Evolutionary conservation across 2,797 vertebrate species (phyloP), one percentile per base, ranked within the genome.

Genomic region (Sebastes matsubarae): DNA sequence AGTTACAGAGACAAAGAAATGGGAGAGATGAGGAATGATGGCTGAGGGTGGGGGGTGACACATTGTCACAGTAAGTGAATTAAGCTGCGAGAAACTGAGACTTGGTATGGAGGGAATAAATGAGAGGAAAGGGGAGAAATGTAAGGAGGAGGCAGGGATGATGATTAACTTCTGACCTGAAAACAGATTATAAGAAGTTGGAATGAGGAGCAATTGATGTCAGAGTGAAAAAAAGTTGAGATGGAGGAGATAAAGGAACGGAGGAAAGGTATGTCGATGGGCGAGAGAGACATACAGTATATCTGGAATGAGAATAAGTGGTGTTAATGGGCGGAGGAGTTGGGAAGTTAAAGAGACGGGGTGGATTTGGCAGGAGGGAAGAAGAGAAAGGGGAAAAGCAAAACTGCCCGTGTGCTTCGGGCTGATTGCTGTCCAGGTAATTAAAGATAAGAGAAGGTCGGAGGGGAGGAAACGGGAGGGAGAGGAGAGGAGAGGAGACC

Each of bases 161-260:
- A 92, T 85, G 54, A 83, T 90, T 80, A 80, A 80, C 58, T 30
- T 67, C 63, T 81, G 72, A 86, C 82, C 81, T 73, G 68, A 66
- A 89, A 89, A 92, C 85, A 87, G 68, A 84, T 87, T 52, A 72
- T 14, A 2, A 29, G 59, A 71, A 75, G 58, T 69, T n/a, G 12
- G 50, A 71, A 85, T 85, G 57, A 71, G 29, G 38, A 71, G 25
- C 72, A 69, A 24, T 30, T 70, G 55, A 80, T 80, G 77, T 55
- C 22, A 27, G 50, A 74, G 75, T 2, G 22, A 20, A 42, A 75
- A 74, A 74, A 83, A 58, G 25, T 30, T 24, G 72, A 70, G 30
- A 52, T 52, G 50, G 25, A 79, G 20, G 68, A 77, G 55, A 83
- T 66, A 25, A 78, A 87, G 72, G 60, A 71, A 16, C 2, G 18